Percentiles rank a stretch among this genome's conserved stretches.
phyloP scores from a whole-genome alignment of 2,113 vertebrate genomes.

The Lamprotornis superbus region DNA sequence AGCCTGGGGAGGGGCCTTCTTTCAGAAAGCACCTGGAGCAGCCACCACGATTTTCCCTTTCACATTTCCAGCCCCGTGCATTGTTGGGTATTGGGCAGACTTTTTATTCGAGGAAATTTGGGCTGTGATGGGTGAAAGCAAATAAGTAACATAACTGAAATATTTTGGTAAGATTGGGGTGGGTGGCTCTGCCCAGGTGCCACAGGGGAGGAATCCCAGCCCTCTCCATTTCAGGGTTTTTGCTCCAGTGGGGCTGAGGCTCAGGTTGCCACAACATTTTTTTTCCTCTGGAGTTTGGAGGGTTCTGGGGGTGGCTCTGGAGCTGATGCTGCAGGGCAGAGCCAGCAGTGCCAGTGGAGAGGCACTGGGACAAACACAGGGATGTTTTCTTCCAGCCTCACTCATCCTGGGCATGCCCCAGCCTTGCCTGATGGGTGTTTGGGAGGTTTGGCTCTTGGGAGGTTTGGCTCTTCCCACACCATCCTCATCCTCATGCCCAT shows the following conservation, averaged over 20 bases:
- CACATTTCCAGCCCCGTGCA: not conserved
- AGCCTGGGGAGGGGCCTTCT: not conserved
- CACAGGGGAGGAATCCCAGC: not conserved
- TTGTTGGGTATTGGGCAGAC: not conserved
- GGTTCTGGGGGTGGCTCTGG: not conserved
- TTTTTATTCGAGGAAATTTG: not conserved
- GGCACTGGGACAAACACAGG: not conserved
- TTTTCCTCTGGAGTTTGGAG: not conserved
- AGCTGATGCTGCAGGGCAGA: not conserved
- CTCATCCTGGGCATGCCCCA: not conserved
- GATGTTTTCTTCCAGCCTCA: accelerated
- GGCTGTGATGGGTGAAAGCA: not conserved
- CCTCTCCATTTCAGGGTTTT: accelerated
- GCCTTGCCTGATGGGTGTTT: not conserved
- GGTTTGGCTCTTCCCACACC: not conserved
- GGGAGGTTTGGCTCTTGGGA: not conserved
- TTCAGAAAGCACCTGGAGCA: not conserved
- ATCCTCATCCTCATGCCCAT: not conserved
- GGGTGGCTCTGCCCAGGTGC: not conserved
- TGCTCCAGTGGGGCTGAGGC: not conserved
- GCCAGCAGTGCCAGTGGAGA: not conserved
- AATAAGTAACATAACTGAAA: not conserved
- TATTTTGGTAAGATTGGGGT: not conserved
- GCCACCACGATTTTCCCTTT: not conserved
- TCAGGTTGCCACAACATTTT: not conserved